phyloP scores from a whole-genome alignment of 2,797 vertebrate genomes.

The Siniperca undulata region DNA sequence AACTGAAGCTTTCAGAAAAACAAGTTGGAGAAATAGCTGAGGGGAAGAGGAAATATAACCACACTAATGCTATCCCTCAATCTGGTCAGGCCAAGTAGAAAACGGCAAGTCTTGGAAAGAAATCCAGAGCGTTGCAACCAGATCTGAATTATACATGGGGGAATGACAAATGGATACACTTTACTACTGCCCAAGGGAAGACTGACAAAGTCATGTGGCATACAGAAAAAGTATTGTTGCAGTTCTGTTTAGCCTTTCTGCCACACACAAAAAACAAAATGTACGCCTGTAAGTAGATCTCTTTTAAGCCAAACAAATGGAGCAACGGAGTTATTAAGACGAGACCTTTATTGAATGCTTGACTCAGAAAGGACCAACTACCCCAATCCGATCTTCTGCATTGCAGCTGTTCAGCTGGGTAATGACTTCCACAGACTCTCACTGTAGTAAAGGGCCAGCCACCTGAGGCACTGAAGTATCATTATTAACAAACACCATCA shows the following conservation, averaged over 20 bases:
- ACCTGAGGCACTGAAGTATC: conserved; percentile 56
- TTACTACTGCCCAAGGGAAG: conserved; percentile 52
- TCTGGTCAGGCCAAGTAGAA: conserved; percentile 26
- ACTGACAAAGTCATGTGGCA: conserved; percentile 40
- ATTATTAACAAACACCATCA: conserved; percentile 47
- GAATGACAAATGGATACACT: conserved; percentile 70
- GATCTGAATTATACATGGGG: conserved; percentile 74
- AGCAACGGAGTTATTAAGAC: not conserved
- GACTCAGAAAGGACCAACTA: not conserved
- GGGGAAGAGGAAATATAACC: conserved; percentile 28
- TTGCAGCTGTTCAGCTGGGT: conserved; percentile 25
- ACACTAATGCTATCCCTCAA: conserved; percentile 45
- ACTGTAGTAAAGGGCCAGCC: conserved; percentile 23
- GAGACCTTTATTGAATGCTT: not conserved
- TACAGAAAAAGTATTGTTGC: conserved; percentile 27
- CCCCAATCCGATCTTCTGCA: not conserved
- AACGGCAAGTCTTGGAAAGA: conserved; percentile 53
- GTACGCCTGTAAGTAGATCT: not conserved
- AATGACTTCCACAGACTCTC: conserved; percentile 58
- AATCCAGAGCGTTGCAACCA: conserved; percentile 60
- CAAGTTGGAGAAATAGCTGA: conserved; percentile 50
- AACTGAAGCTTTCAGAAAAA: conserved; percentile 52
- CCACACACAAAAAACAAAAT: conserved; percentile 32
- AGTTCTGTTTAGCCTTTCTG: conserved; percentile 15
- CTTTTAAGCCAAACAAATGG: not conserved